phyloP scores from a whole-genome alignment of 2,797 vertebrate genomes.

The Rhynchonycteris naso region DNA sequence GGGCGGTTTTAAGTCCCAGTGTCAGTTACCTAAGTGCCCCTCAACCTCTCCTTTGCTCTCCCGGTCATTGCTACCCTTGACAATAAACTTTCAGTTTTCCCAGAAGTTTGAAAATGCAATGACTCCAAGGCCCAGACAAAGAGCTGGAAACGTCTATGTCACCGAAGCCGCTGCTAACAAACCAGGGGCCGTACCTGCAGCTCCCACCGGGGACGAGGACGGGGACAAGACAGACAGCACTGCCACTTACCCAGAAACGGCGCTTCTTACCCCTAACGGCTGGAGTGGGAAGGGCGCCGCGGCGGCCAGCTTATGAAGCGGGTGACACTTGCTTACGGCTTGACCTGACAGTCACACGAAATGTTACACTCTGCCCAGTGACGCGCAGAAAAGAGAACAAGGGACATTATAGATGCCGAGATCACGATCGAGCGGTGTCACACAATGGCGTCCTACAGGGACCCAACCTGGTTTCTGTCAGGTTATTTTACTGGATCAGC shows the following conservation, averaged over 20 bases:
- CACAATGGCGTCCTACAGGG: no score
- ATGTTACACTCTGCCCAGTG: background rate
- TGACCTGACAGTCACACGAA: accelerated
- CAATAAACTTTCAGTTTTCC: background rate
- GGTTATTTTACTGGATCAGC: no score
- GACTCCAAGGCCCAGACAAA: background rate
- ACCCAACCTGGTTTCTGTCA: background rate
- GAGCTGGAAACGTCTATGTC: background rate
- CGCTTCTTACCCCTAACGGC: background rate
- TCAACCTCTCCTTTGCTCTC: background rate
- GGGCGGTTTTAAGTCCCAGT: background rate
- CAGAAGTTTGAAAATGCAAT: background rate
- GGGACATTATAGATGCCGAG: no score
- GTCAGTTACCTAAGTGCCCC: accelerated
- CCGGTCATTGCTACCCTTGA: no score
- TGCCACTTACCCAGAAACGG: accelerated
- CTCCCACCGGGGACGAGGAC: accelerated
- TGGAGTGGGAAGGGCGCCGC: accelerated
- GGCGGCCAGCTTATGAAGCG: accelerated
- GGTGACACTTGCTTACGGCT: accelerated
- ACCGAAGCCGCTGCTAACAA: accelerated
- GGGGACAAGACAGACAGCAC: accelerated
- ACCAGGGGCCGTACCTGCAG: accelerated
- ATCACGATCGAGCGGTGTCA: no score
- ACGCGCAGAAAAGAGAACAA: background rate